Conservation (phyloP, 2,113 vertebrate species). For the Microcebus tavaratra region DNA sequence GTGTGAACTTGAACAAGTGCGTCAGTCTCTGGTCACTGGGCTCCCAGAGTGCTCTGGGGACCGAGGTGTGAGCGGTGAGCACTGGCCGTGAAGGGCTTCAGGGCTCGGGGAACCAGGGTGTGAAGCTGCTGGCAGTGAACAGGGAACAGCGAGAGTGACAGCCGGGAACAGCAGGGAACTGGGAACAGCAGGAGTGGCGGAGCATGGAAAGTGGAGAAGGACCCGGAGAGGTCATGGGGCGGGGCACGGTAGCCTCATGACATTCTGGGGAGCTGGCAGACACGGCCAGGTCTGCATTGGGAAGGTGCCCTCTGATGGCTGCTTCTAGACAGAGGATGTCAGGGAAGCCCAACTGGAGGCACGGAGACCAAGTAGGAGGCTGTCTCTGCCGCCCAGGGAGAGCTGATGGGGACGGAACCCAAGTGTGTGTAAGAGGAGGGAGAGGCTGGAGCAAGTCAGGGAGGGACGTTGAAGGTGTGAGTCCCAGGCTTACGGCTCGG, state of each 20-base stretch:
- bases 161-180: neutral
- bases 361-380: neutral
- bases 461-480: neutral
- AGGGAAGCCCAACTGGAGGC: neutral
- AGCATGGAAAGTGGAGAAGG: neutral
- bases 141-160: neutral
- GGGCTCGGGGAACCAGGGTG: neutral
- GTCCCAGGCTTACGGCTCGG: neutral
- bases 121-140: neutral
- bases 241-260: neutral
- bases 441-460: neutral
- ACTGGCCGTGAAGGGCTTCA: neutral
- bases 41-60: rapidly evolving
- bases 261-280: neutral
- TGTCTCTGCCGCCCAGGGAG: neutral
- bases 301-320: neutral
- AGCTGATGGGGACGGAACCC: neutral
- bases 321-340: neutral
- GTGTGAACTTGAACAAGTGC: neutral
- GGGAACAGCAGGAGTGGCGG: neutral
- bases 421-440: neutral
- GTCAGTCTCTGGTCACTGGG: too few species aligned
- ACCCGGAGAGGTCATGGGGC: neutral
- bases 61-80: neutral
- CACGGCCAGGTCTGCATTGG: neutral